Evolutionary conservation across 2,113 vertebrate species (phyloP).

Genomic region (Poecile atricapillus): DNA sequence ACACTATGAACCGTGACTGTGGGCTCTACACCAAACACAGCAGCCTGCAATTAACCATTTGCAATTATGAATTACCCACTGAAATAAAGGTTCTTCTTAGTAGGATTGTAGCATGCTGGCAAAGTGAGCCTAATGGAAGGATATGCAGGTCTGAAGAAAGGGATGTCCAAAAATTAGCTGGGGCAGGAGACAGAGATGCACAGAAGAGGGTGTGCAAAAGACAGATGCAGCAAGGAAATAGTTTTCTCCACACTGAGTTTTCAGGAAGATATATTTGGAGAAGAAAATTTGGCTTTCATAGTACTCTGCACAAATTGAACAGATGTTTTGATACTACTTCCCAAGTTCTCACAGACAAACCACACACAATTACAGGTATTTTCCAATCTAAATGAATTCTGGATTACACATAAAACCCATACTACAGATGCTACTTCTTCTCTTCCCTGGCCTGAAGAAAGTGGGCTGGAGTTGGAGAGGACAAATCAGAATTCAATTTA

Average conservation of each 20-base stretch:
- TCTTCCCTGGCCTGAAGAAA: constrained; percentile 11
- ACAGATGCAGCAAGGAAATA: constrained; percentile 3
- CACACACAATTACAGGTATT: constrained; percentile 12
- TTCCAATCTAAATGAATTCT: constrained; percentile 2
- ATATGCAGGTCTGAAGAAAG: neutral
- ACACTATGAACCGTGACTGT: neutral
- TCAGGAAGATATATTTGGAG: neutral
- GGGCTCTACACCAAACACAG: neutral
- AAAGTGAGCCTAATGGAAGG: neutral
- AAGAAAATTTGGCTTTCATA: neutral
- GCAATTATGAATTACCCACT: neutral
- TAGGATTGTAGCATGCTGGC: neutral
- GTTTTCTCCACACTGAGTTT: neutral
- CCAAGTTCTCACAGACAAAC: neutral
- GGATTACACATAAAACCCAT: neutral
- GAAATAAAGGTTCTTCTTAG: neutral
- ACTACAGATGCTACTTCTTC: neutral
- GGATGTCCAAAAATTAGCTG: neutral
- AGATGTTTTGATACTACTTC: neutral
- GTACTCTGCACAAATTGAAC: neutral
- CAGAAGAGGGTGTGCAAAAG: neutral
- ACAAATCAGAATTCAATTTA: neutral
- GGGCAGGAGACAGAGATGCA: neutral
- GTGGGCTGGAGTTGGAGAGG: neutral
- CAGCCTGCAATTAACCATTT: neutral